Conservation (phyloP, 2,113 vertebrate species). For the Condylura cristata region DNA sequence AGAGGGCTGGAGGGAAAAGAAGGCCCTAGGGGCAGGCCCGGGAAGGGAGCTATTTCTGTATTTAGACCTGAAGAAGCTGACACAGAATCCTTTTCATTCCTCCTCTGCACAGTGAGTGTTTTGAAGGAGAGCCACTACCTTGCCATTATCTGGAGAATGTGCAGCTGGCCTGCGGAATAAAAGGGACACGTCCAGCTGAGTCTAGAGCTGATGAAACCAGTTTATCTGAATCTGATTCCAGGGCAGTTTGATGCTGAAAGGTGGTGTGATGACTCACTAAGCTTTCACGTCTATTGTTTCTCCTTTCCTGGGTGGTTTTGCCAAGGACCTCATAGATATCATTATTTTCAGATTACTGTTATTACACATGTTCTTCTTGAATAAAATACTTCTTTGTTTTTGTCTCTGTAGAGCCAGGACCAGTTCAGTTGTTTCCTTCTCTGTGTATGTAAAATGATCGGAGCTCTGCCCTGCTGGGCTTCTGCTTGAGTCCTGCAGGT, state of each 20-base stretch:
- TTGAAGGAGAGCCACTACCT: slow-evolving; percentile 59
- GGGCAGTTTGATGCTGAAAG: slow-evolving; percentile 53
- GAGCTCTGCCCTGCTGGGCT: background rate
- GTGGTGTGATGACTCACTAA: slow-evolving; percentile 62
- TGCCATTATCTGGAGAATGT: slow-evolving; percentile 51
- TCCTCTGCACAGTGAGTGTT: slow-evolving; percentile 33
- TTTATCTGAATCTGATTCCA: slow-evolving; percentile 68
- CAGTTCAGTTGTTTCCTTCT: slow-evolving; percentile 62
- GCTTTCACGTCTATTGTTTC: slow-evolving; percentile 68
- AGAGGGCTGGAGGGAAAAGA: background rate
- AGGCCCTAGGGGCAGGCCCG: background rate
- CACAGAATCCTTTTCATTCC: slow-evolving; percentile 51
- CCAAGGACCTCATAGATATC: slow-evolving; percentile 72
- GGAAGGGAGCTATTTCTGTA: slow-evolving; percentile 27
- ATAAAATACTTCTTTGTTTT: slow-evolving; percentile 72
- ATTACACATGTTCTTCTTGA: slow-evolving; percentile 73
- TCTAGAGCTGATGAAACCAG: slow-evolving; percentile 40
- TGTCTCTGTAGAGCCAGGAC: slow-evolving; percentile 53
- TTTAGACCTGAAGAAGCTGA: slow-evolving; percentile 30
- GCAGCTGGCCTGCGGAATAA: background rate
- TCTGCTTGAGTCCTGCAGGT: background rate
- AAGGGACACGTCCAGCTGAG: background rate
- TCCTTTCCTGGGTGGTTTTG: slow-evolving; percentile 69
- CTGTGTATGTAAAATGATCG: slow-evolving; percentile 55
- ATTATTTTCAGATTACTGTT: slow-evolving; percentile 79